These are phyloP conservation scores for Cremastobaeus sp. DNA, from an alignment of 2,888 invertebrate genomes.

Conservation along the genomic window DNA sequence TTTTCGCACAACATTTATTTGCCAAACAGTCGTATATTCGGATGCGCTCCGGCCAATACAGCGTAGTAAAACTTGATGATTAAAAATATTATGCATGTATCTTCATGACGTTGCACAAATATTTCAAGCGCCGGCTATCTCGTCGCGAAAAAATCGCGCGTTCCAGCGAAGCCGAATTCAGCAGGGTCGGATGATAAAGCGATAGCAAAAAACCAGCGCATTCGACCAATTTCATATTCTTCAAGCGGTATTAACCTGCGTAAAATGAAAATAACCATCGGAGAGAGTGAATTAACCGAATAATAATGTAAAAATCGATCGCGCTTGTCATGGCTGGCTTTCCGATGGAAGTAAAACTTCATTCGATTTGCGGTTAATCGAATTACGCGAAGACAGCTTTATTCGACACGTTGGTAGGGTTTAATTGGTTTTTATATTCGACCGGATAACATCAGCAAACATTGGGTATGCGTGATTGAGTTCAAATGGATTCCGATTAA, in stretches of 20 bases:
- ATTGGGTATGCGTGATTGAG: background rate
- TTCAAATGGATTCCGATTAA: background rate
- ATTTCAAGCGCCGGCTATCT: background rate
- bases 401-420: background rate
- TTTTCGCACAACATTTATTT: slow-evolving; percentile 27
- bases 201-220: background rate
- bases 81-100: slow-evolving; percentile 38
- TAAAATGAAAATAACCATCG: slow-evolving; percentile 36
- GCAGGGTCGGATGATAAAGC: slow-evolving; percentile 4
- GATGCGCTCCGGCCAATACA: slow-evolving; percentile 38
- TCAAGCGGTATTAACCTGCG: slow-evolving; percentile 10
- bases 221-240: slow-evolving; percentile 19
- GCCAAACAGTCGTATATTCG: slow-evolving; percentile 38
- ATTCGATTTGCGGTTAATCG: slow-evolving; percentile 44
- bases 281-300: slow-evolving; percentile 41
- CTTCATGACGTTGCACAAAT: slow-evolving; percentile 20
- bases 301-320: slow-evolving; percentile 43
- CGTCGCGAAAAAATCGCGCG: slow-evolving; percentile 24
- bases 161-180: slow-evolving; percentile 25
- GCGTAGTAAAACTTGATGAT: slow-evolving; percentile 5
- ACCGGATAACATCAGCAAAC: too few relatives aligned
- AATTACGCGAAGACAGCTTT: slow-evolving; percentile 39
- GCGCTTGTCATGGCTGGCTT: slow-evolving; percentile 17
- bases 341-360: slow-evolving; percentile 32
- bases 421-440: slow-evolving; percentile 13